Conservation (phyloP, 2,797 vertebrate genomes). For the Nyctibius grandis region DNA sequence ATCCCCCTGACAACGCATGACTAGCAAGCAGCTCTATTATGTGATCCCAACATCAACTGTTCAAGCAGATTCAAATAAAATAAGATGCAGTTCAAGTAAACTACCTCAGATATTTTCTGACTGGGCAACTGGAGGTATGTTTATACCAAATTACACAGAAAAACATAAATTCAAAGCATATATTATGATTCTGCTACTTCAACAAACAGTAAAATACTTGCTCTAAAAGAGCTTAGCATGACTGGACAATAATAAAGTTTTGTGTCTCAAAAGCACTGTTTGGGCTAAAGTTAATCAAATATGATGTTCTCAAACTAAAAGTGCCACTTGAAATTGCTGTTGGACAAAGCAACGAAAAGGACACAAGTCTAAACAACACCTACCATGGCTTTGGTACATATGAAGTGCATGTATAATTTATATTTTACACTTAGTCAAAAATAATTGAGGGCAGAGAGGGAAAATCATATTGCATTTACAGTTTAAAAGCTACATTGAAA, state of each 20-base stretch:
- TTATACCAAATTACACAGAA: neutral
- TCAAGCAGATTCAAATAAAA: neutral
- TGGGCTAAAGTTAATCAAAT: constrained; percentile 34
- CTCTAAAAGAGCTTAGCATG: neutral
- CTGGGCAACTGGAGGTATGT: neutral
- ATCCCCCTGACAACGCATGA: neutral
- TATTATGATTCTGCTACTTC: neutral
- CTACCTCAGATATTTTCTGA: neutral
- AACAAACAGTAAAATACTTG: neutral
- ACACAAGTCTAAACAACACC: constrained; percentile 26
- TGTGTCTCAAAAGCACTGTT: neutral
- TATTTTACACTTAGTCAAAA: neutral
- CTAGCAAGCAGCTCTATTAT: neutral
- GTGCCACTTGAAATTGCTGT: neutral
- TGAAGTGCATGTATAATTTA: neutral
- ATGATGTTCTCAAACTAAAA: constrained; percentile 12
- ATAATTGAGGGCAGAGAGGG: neutral
- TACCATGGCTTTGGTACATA: neutral
- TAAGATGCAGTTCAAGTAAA: neutral
- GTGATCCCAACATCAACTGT: neutral
- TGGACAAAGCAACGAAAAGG: constrained; percentile 42
- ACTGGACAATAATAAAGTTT: constrained; percentile 2
- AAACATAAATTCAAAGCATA: neutral
- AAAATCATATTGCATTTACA: neutral
- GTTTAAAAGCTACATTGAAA: neutral